Conservation (phyloP, 2,113 vertebrate species). For the Microcebus griseorufus region DNA sequence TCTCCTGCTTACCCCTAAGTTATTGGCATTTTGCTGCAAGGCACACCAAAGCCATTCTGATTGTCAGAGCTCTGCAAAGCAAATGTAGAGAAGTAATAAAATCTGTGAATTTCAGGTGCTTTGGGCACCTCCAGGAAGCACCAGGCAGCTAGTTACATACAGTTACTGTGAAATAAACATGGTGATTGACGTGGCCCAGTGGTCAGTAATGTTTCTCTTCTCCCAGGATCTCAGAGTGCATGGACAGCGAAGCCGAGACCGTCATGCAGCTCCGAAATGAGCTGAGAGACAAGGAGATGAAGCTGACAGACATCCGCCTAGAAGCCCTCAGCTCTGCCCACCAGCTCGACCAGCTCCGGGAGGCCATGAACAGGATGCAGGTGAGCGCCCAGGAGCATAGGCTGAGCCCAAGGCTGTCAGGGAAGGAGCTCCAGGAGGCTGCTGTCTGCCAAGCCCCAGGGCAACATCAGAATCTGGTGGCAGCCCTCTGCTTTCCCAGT, state of each 20-base stretch:
- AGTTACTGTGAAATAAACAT: not conserved
- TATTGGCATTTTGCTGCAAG: conserved; percentile 21
- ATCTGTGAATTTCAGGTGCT: not conserved
- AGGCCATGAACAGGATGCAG: conserved; percentile 99
- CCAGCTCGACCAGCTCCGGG: conserved; percentile 97
- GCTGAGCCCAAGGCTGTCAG: accelerated
- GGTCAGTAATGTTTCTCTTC: not conserved
- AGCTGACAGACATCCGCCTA: conserved; percentile 97
- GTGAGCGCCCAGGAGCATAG: conserved; percentile 75
- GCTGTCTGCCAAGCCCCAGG: accelerated
- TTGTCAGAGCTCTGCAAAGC: not conserved
- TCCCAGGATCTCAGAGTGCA: conserved; percentile 93
- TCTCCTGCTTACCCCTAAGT: conserved; percentile 33
- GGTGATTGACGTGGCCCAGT: not conserved
- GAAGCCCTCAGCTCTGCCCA: conserved; percentile 98
- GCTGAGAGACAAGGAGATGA: conserved; percentile 99
- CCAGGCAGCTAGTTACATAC: not conserved
- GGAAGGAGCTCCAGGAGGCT: not conserved
- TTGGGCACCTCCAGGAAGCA: not conserved
- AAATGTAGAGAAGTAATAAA: not conserved
- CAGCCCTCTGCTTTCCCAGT: not conserved
- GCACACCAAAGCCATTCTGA: not conserved
- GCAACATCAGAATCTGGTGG: too few species aligned
- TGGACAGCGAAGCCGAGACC: conserved; percentile 95
- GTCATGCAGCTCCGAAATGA: conserved; percentile 97